Conservation (phyloP, 1,140 invertebrate genomes). For the Drosophila melanica region DNA sequence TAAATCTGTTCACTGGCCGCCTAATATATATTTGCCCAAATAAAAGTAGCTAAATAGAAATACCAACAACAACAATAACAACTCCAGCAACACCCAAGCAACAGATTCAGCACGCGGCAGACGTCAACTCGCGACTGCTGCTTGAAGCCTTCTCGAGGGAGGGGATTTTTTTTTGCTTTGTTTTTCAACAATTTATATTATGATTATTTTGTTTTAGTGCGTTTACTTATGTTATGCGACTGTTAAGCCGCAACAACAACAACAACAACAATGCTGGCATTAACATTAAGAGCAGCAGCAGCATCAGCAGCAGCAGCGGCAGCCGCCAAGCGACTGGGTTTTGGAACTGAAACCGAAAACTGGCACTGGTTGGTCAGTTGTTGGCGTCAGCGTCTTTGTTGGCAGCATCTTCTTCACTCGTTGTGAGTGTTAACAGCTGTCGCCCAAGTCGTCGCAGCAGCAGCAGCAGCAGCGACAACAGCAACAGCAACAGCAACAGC, state of each 20-base stretch:
- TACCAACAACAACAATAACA: slow-evolving; percentile 47
- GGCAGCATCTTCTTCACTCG: slow-evolving; percentile 59
- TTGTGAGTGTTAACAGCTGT: slow-evolving; percentile 75
- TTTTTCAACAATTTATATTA: slow-evolving; percentile 38
- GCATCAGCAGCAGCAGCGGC: slow-evolving; percentile 6
- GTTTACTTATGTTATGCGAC: slow-evolving; percentile 61
- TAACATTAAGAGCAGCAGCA: slow-evolving; percentile 41
- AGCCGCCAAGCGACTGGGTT: slow-evolving; percentile 30
- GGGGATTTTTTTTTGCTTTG: slow-evolving; percentile 19
- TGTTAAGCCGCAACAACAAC: slow-evolving; percentile 57
- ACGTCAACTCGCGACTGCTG: slow-evolving; percentile 12
- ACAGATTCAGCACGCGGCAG: slow-evolving; percentile 34
- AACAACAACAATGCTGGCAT: slow-evolving; percentile 37
- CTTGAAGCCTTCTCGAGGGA: neutral
- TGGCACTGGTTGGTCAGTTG: slow-evolving; percentile 41
- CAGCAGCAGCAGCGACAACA: slow-evolving; percentile 8
- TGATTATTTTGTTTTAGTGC: slow-evolving; percentile 47
- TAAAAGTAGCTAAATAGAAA: slow-evolving; percentile 67
- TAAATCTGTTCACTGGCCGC: slow-evolving; percentile 17
- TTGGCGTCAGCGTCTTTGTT: slow-evolving; percentile 38
- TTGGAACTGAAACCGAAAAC: slow-evolving; percentile 37
- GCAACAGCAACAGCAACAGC: slow-evolving; percentile 21
- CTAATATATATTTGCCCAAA: slow-evolving; percentile 61
- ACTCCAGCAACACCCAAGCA: slow-evolving; percentile 11
- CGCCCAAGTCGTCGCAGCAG: slow-evolving; percentile 54